These are phyloP conservation scores for Burhinus oedicnemus DNA, from an alignment of 2,113 vertebrate species.

Conservation along the genomic window DNA sequence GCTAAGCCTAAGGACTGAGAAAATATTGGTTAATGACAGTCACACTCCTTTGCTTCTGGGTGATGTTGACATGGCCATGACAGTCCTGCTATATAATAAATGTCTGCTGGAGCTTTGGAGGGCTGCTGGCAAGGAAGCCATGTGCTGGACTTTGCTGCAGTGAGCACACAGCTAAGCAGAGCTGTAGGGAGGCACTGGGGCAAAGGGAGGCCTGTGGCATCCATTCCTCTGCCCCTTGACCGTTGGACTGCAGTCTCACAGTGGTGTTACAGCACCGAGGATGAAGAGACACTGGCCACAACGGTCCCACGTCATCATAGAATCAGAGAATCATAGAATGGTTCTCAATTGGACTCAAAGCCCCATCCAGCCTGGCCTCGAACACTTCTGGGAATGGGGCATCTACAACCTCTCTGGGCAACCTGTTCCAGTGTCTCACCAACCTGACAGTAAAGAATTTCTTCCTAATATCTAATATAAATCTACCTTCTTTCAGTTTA, in stretches of 20 bases:
- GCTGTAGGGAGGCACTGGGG: rapidly evolving
- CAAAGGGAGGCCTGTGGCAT: background rate
- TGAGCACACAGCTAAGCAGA: background rate
- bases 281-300: background rate
- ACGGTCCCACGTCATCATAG: background rate
- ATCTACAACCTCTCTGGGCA: background rate
- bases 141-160: background rate
- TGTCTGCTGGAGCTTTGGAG: background rate
- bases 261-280: background rate
- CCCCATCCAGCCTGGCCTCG: background rate
- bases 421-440: background rate
- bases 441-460: background rate
- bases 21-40: background rate
- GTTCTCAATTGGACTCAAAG: background rate
- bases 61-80: background rate
- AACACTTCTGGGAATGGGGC: background rate
- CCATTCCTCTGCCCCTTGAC: background rate
- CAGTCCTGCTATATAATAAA: background rate
- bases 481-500: background rate
- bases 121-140: background rate
- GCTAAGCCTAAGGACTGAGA: background rate
- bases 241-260: background rate
- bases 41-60: background rate
- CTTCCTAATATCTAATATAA: background rate
- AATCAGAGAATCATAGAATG: background rate